Evolutionary conservation across 64 coral and sea anemone genomes (phyloP).

Genomic region (Montipora capricornis): DNA sequence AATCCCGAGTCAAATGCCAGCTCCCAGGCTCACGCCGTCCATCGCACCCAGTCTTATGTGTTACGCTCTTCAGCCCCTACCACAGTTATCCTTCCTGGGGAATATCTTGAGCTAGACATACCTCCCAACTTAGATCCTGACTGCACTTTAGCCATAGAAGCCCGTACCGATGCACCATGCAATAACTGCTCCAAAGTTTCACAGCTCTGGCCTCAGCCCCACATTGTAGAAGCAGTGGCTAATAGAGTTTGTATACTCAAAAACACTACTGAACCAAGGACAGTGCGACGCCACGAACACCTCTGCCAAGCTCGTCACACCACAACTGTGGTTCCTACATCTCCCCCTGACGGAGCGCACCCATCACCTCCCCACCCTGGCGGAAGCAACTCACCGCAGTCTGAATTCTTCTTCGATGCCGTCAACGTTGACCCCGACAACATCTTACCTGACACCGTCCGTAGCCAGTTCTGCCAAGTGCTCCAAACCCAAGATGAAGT

Average conservation of each 20-base stretch:
- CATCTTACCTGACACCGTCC: not conserved
- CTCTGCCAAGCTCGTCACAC: constrained; percentile 15
- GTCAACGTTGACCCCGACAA: constrained; percentile 29
- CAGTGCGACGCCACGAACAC: constrained; percentile 11
- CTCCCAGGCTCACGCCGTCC: constrained; percentile 1
- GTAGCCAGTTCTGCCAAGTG: constrained; percentile 11
- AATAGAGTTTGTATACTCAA: constrained; percentile 6
- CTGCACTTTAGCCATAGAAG: constrained; percentile 25
- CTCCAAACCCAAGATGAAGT: not conserved
- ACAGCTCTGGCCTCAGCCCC: constrained; percentile 36
- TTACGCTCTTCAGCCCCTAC: constrained; percentile 15
- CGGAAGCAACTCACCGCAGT: not conserved
- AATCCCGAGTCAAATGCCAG: not conserved
- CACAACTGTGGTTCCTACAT: not conserved
- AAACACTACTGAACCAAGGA: not conserved
- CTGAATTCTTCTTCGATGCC: not conserved
- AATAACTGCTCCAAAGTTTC: constrained; percentile 1
- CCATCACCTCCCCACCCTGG: not conserved
- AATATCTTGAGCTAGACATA: constrained; percentile 1
- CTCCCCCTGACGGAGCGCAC: not conserved
- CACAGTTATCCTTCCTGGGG: not conserved
- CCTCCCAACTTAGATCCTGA: constrained; percentile 5
- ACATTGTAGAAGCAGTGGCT: not conserved
- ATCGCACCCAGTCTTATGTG: not conserved
- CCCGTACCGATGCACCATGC: not conserved